A percentile compares a stretch with the other conserved stretches of the same genome.
These are phyloP conservation scores for Acanthisitta chloris DNA, from an alignment of 2,113 vertebrate genomes.

Conservation along the genomic window DNA sequence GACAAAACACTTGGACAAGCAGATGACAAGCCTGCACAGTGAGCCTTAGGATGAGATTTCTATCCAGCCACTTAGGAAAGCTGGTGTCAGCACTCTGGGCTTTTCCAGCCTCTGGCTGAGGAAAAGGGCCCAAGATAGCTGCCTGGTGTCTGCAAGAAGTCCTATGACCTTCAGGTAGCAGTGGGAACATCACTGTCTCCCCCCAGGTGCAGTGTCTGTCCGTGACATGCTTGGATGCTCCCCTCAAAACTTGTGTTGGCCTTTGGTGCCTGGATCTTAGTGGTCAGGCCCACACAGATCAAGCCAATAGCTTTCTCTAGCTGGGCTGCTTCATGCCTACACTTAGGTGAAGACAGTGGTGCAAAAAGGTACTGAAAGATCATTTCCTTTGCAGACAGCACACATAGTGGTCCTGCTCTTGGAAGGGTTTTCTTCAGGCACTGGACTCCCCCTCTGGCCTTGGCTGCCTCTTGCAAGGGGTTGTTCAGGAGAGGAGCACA, in stretches of 20 bases:
- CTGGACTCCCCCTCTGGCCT: not conserved
- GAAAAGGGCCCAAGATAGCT: not conserved
- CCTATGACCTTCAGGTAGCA: too few relatives aligned
- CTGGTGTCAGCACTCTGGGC: too few relatives aligned
- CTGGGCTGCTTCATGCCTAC: too few relatives aligned
- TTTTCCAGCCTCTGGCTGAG: not conserved
- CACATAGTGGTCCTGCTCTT: too few relatives aligned
- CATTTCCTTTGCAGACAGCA: too few relatives aligned
- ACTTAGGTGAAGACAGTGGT: too few relatives aligned
- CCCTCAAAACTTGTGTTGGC: not conserved
- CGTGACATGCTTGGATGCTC: not conserved
- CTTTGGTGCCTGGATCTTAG: too few relatives aligned
- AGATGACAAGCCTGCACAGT: not conserved
- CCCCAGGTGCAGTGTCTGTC: not conserved
- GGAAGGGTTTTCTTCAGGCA: too few relatives aligned
- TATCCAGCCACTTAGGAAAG: not conserved
- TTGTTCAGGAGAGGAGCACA: not conserved
- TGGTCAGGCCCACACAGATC: too few relatives aligned
- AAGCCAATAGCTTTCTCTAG: too few relatives aligned
- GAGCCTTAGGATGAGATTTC: not conserved
- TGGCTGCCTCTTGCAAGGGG: not conserved
- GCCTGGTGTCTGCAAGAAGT: not conserved
- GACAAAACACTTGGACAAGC: not conserved
- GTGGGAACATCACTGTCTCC: not conserved
- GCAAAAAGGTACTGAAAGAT: too few relatives aligned